Evolutionary conservation across 2,797 vertebrate species (phyloP).

Genomic region (Spinus olivaceus): DNA sequence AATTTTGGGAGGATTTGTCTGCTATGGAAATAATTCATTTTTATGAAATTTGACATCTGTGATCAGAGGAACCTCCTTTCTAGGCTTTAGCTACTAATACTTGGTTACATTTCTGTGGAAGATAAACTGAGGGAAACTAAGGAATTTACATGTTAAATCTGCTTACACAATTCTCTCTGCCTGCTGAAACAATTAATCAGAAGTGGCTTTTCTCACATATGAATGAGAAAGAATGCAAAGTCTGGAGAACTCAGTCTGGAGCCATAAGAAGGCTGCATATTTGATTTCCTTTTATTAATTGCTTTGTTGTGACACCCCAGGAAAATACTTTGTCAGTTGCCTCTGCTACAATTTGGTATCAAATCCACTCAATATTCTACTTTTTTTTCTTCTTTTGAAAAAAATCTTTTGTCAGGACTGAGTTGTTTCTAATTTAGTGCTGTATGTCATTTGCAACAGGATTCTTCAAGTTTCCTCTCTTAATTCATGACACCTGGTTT

Average conservation of each 20-base stretch:
- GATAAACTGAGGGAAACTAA: background rate
- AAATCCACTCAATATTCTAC: background rate
- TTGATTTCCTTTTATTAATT: constrained; percentile 63
- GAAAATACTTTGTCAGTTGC: constrained; percentile 62
- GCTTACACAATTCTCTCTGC: background rate
- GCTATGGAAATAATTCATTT: background rate
- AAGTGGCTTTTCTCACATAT: background rate
- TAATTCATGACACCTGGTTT: constrained; percentile 70
- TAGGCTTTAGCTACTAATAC: background rate
- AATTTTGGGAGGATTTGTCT: background rate
- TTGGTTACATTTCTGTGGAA: background rate
- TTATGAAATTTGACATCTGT: background rate
- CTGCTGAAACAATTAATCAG: background rate
- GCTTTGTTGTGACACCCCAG: constrained; percentile 61
- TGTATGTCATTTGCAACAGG: constrained; percentile 64
- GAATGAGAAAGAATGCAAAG: background rate
- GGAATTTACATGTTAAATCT: background rate
- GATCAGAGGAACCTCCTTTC: background rate
- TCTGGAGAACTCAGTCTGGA: background rate
- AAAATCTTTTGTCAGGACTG: constrained; percentile 48
- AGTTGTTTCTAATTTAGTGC: constrained; percentile 75
- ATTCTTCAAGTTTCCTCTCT: constrained; percentile 58
- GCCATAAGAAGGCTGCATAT: constrained; percentile 26
- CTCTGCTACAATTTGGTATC: constrained; percentile 41
- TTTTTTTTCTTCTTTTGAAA: background rate